Evolutionary conservation across 2,113 vertebrate species (phyloP), one percentile per base, ranked within the genome.

Genomic region (Lipophrys pholis): DNA sequence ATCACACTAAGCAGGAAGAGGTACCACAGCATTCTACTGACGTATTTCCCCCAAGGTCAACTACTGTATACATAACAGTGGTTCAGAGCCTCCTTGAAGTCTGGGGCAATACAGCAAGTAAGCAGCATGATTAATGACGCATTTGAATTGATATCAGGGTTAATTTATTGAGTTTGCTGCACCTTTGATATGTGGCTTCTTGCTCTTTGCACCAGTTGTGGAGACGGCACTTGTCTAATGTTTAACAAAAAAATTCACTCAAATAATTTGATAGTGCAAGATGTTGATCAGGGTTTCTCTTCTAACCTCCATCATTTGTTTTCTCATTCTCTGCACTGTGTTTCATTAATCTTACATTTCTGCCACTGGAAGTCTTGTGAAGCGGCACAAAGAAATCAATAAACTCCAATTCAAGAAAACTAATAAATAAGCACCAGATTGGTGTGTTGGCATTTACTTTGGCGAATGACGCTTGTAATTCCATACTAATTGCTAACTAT

Each of bases 101-200:
- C 53, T 63, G 59, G 58, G 53, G 39, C 76, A 76, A 85, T 82
- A 84, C 81, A 78, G 76, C 35, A 65, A 12, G 48, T 86, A 84
- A 82, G 69, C 59, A 78, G 58, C 58, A 73, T 83, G 82, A 88
- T 89, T 91, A 84, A 90, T 14, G 69, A 81, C 30, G 81, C 83
- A 85, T 87, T 59, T 83, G 70, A 62, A 59, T 57, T 78, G 43
- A 71, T 78, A 74, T 84, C 56, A 69, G 68, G 53, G 74, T 73
- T 81, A 82, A 89, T 80, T 89, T 75, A 83, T 64, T 87, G 67
- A 63, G 67, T 63, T 82, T 65, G 63, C 78, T 74, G 69, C 66
- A 45, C 17, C 21, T 59, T 80, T 51, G 46, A 70, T 75, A 40
- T 56, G 43, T 16, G 4, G 0, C 71, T 69, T 67, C 41, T 2